Evolutionary conservation across 2,888 invertebrate species (phyloP).

Genomic region (Napeogenes inachia): DNA sequence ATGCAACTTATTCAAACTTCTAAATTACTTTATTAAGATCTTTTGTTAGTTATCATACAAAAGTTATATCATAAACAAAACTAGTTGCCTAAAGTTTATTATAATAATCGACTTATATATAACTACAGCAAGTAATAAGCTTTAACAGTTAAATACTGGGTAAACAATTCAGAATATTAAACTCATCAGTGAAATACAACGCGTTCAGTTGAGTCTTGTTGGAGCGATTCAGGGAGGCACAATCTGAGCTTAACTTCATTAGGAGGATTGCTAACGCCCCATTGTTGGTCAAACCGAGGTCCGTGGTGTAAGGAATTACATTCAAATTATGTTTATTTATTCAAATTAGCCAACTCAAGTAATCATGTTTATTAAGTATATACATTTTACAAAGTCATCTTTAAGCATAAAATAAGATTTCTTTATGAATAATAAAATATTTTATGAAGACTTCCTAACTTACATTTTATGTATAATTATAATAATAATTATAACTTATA

Average conservation of each 20-base stretch:
- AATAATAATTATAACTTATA: too few relatives aligned
- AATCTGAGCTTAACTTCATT: slow-evolving; percentile 74
- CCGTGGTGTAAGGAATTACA: slow-evolving; percentile 52
- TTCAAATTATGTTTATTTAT: slow-evolving; percentile 52
- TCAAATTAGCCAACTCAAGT: slow-evolving; percentile 3
- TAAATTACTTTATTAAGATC: slow-evolving; percentile 3
- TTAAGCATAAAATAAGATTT: too few relatives aligned
- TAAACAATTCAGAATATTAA: slow-evolving; percentile 23
- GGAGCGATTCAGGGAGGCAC: slow-evolving; percentile 53
- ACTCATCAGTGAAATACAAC: slow-evolving; percentile 35
- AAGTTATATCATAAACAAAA: too few relatives aligned
- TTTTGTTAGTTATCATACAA: neutral
- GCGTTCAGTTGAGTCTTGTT: slow-evolving; percentile 40
- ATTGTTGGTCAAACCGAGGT: slow-evolving; percentile 61
- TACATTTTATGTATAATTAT: too few relatives aligned
- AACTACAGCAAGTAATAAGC: neutral
- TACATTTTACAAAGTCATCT: too few relatives aligned
- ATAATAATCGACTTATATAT: too few relatives aligned
- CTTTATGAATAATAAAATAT: too few relatives aligned
- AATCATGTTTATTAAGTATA: too few relatives aligned
- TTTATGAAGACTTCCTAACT: too few relatives aligned
- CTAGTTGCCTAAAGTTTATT: too few relatives aligned
- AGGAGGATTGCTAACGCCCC: slow-evolving; percentile 70
- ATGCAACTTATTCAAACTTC: neutral
- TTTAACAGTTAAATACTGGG: slow-evolving; percentile 11